Evolutionary conservation across 2,113 vertebrate genomes (phyloP), one percentile per base, ranked within the genome.

Genomic region (Indicator maculatus): DNA sequence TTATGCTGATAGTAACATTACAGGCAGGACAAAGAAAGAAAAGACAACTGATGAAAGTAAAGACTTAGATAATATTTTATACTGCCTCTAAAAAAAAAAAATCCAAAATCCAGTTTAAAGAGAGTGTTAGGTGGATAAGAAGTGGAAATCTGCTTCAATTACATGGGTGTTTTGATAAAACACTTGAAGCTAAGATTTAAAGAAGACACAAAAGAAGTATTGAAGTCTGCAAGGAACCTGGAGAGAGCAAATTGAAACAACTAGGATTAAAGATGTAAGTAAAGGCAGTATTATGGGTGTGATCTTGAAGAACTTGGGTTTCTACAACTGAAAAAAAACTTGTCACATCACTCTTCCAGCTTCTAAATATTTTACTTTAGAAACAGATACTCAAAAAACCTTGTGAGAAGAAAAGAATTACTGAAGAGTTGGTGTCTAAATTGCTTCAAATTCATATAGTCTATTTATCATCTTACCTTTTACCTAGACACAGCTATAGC

Each of bases 101-200:
- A 20, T 52, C 23, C 50, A 12, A 52, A 47, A 31, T 65, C 23
- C 8, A 30, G 9, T 82, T 86, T 80, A 58, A 66, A 74, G n/a
- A 55, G 36, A 8, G 2, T 64, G 27, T 76, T 80, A 69, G 15
- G 15, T 83, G 15, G 27, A 33, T 89, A 77, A 85, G 58, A 92
- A 59, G 18, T 63, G 8, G 45, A 88, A 94, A 87, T 67, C 63
- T 78, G 23, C 44, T 93, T 95, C 74, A 82, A 6, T 61, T 83
- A 60, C 47, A 67, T 60, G 50, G 30, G 9, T 74, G 17, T 93
- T 92, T 79, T 87, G 19, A 82, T 94, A 87, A 86, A 93, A 87
- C 39, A 70, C 19, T 82, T 87, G 26, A 87, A 91, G n/a, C 44
- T 72, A 47, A 73, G 39, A 89, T 91, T 73, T 93, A 82, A 93